Conservation (phyloP, 2,888 invertebrate genomes). For the Parapristionchus giblindavisi region DNA sequence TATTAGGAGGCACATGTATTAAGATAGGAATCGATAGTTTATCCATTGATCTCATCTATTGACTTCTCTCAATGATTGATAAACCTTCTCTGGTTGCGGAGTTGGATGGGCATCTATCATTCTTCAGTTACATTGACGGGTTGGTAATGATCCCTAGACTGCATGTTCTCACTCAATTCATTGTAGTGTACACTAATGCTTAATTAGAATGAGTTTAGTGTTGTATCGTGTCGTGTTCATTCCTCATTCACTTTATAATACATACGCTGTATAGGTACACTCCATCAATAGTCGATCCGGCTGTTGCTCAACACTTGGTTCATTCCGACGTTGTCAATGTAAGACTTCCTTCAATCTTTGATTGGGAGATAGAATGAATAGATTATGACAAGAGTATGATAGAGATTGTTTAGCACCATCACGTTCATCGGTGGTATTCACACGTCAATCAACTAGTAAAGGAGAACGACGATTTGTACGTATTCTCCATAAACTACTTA, state of each 20-base stretch:
- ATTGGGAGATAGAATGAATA: neutral
- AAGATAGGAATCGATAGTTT: too few species aligned
- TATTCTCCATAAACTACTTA: too few species aligned
- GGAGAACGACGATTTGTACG: constrained; percentile 8
- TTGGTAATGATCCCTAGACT: constrained; percentile 14
- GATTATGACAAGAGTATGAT: neutral
- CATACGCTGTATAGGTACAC: constrained; percentile 15
- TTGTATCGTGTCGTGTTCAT: neutral
- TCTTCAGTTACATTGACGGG: constrained; percentile 38
- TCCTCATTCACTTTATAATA: neutral
- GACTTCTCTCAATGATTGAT: constrained; percentile 13
- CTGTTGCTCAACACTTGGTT: constrained; percentile 3
- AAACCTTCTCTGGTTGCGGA: neutral
- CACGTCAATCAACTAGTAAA: constrained; percentile 15
- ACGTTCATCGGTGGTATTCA: constrained; percentile 23
- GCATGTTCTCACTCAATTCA: too few species aligned
- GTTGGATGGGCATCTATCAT: constrained; percentile 24
- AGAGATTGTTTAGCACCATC: neutral
- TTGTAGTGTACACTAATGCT: neutral
- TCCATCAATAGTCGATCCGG: constrained; percentile 27
- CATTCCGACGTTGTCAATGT: constrained; percentile 14
- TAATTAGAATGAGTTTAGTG: neutral
- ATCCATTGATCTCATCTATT: too few species aligned
- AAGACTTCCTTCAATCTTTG: neutral
- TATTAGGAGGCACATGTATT: too few species aligned